A percentile compares a stretch with the other conserved stretches of the same genome.
Evolutionary conservation across 2,888 invertebrate genomes (phyloP).

Genomic region (Elmis aenea): DNA sequence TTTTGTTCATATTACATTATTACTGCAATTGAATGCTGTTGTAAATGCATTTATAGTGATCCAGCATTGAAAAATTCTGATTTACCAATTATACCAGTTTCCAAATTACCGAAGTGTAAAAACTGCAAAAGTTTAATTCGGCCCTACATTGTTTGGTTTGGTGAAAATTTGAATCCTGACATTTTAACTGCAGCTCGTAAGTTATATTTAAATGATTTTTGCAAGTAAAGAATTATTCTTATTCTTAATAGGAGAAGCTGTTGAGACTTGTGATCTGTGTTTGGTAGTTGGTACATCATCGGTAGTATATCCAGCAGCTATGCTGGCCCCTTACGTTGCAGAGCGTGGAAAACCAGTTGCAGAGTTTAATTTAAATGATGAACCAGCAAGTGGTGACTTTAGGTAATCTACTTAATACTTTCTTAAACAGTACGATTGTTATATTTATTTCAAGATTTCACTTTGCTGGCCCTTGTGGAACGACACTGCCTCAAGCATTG

Average conservation of each 20-base stretch:
- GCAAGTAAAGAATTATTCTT: background rate
- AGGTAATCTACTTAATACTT: conserved; percentile 22
- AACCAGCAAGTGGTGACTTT: conserved; percentile 35
- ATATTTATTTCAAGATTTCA: conserved; percentile 32
- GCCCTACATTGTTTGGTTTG: conserved; percentile 87
- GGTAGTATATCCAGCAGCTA: conserved; percentile 81
- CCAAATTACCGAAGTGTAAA: conserved; percentile 66
- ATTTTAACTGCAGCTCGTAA: conserved; percentile 61
- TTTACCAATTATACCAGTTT: conserved; percentile 55
- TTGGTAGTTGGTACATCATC: conserved; percentile 83
- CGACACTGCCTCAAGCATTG: conserved; percentile 41
- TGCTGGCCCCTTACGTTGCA: conserved; percentile 78
- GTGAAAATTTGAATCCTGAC: conserved; percentile 64
- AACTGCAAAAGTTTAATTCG: conserved; percentile 67
- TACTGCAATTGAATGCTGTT: background rate
- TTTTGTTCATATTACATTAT: too few relatives aligned
- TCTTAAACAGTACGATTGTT: too few relatives aligned
- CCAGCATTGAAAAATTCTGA: conserved; percentile 30
- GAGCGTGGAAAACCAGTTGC: conserved; percentile 68
- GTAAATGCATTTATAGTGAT: conserved; percentile 30
- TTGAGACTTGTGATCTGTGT: conserved; percentile 70
- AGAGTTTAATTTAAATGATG: conserved; percentile 58
- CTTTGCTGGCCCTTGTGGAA: conserved; percentile 41
- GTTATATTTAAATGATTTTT: conserved; percentile 22
- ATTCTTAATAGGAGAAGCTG: conserved; percentile 50